Evolutionary conservation across 2,113 vertebrate species (phyloP).

Genomic region (Microcebus griseorufus): DNA sequence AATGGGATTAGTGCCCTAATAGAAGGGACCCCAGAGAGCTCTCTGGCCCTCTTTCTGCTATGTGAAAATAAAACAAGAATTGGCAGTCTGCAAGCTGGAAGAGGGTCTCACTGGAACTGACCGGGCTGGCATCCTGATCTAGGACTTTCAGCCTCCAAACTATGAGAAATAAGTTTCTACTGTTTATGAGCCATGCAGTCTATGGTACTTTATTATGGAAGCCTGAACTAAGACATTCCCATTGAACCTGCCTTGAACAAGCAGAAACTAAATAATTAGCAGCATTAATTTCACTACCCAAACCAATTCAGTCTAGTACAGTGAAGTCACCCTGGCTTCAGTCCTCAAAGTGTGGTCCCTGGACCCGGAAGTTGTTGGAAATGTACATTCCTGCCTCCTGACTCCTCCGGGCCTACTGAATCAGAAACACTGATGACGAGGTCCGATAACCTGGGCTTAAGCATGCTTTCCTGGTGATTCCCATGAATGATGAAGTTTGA

Average conservation of each 20-base stretch:
- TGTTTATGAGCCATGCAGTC: not conserved
- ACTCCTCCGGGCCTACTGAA: not conserved
- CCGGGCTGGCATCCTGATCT: not conserved
- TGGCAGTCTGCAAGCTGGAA: not conserved
- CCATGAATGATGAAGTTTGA: not conserved
- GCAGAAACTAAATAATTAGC: not conserved
- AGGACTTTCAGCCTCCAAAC: not conserved
- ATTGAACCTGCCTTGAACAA: not conserved
- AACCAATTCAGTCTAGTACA: not conserved
- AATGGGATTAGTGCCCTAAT: not conserved
- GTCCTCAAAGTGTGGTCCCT: not conserved
- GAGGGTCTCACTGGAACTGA: not conserved
- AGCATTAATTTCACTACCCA: not conserved
- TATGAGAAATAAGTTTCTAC: not conserved
- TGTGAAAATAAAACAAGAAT: not conserved
- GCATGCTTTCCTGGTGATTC: not conserved
- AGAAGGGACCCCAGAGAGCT: not conserved
- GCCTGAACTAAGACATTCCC: not conserved
- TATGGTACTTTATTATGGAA: not conserved
- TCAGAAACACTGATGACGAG: not conserved
- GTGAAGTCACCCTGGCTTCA: not conserved
- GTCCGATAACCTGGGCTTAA: not conserved
- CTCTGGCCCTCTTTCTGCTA: not conserved
- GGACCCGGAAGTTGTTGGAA: not conserved
- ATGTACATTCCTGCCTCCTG: not conserved